Evolutionary conservation across 2,888 invertebrate species (phyloP).

Genomic region (Drosophila mulleri): DNA sequence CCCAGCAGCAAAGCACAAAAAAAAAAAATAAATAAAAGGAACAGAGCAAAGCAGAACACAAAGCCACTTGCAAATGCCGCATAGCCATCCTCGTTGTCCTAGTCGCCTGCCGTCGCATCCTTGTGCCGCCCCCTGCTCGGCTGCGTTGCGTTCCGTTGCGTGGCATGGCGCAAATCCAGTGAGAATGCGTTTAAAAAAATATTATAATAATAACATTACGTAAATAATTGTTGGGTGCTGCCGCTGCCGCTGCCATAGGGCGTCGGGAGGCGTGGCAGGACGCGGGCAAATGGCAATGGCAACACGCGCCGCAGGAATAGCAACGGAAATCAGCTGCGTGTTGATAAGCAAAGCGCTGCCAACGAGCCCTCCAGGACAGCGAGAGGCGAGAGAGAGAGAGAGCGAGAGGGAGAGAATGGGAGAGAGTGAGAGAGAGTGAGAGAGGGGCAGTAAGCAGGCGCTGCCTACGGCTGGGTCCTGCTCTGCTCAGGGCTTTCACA

Average conservation of each 20-base stretch:
- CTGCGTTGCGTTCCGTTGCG: conserved; percentile 7
- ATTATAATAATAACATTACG: conserved; percentile 83
- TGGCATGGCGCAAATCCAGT: conserved; percentile 68
- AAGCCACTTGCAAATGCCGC: conserved; percentile 79
- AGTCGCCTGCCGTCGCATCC: conserved; percentile 23
- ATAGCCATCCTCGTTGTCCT: conserved; percentile 56
- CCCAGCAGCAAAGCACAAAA: conserved; percentile 24
- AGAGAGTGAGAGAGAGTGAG: not conserved
- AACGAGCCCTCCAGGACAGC: conserved; percentile 5
- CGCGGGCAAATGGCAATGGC: conserved; percentile 39
- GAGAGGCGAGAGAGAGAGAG: not conserved
- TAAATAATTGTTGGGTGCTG: conserved; percentile 80
- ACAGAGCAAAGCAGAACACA: conserved; percentile 53
- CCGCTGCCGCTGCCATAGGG: conserved; percentile 19
- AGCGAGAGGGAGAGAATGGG: not conserved
- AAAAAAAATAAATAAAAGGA: conserved; percentile 8
- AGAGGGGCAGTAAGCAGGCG: conserved; percentile 22
- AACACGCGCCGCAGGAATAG: conserved; percentile 73
- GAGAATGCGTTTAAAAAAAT: conserved; percentile 82
- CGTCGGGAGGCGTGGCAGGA: conserved; percentile 2
- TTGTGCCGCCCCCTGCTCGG: not conserved
- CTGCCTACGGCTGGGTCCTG: conserved; percentile 46
- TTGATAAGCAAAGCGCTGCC: conserved; percentile 76
- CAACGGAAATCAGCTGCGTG: conserved; percentile 82
- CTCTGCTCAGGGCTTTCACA: conserved; percentile 42